These are phyloP conservation scores for Ophiothrix spiculata DNA, from an alignment of 35 echinoderm and acorn worm species.

Conservation along the genomic window DNA sequence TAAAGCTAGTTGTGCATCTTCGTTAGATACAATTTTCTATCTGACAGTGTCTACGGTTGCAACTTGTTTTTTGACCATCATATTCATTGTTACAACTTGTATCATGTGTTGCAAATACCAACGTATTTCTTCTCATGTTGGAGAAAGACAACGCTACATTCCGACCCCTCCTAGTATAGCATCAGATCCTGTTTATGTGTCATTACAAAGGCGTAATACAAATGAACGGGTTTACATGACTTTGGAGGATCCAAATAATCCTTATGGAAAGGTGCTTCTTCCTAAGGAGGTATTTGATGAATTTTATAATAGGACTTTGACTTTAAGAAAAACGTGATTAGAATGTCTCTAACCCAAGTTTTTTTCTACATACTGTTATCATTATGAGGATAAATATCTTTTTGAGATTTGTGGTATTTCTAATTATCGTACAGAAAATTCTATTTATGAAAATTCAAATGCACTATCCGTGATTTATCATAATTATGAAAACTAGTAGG, in stretches of 20 bases:
- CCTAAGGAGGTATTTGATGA: background rate
- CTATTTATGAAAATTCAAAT: too few species aligned
- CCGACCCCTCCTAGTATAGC: background rate
- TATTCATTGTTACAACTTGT: background rate
- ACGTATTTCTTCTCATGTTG: background rate
- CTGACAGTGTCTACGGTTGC: background rate
- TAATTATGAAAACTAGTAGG: too few species aligned
- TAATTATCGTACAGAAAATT: too few species aligned
- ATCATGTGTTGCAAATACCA: background rate
- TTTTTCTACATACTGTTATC: background rate
- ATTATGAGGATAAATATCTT: too few species aligned
- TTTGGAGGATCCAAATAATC: slow-evolving; percentile 9
- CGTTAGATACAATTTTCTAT: background rate
- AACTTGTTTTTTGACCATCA: background rate
- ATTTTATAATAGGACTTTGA: background rate
- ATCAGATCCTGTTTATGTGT: background rate
- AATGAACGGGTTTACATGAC: background rate
- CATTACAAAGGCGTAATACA: background rate
- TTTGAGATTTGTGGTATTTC: too few species aligned
- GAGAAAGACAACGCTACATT: background rate
- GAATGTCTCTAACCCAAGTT: background rate
- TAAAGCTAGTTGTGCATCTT: background rate
- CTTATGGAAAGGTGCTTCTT: background rate
- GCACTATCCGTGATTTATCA: too few species aligned
- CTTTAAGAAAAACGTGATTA: background rate